Evolutionary conservation across 2,797 vertebrate species (phyloP).

Genomic region (Pantherophis alleghaniensis): DNA sequence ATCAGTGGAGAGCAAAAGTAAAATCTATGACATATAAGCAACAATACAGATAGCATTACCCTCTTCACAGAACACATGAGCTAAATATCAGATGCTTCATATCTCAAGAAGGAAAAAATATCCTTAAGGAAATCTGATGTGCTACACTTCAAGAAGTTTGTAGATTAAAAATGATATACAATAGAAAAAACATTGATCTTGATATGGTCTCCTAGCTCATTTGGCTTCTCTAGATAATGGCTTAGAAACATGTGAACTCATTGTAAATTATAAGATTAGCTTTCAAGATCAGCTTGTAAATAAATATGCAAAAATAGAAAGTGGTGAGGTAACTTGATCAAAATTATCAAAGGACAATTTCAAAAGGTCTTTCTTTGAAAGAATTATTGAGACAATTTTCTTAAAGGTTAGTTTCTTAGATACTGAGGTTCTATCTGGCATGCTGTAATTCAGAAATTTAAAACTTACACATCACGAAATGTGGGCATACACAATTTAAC

Average conservation of each 20-base stretch:
- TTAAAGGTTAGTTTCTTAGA: background rate
- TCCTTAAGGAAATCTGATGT: background rate
- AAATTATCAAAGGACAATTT: constrained; percentile 30
- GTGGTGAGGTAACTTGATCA: constrained; percentile 56
- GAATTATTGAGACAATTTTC: constrained; percentile 14
- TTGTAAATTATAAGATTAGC: constrained; percentile 58
- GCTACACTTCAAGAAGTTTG: background rate
- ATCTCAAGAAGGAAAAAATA: background rate
- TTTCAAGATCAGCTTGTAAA: constrained; percentile 58
- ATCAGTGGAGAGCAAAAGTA: background rate
- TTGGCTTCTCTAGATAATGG: constrained; percentile 42
- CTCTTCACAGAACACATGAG: background rate
- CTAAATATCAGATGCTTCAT: background rate
- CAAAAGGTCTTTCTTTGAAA: constrained; percentile 17
- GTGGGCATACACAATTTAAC: background rate
- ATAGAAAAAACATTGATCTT: background rate
- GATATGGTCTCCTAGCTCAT: constrained; percentile 21
- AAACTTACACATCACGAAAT: constrained; percentile 29
- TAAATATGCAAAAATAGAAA: constrained; percentile 61
- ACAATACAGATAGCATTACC: background rate
- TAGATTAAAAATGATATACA: background rate
- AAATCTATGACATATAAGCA: background rate
- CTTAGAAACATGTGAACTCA: constrained; percentile 57
- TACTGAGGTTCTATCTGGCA: background rate
- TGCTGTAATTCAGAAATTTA: constrained; percentile 30